A percentile compares a stretch with the other conserved stretches of the same genome.
Conservation (phyloP, 2,888 invertebrate species). For the Ellobium chinense region DNA sequence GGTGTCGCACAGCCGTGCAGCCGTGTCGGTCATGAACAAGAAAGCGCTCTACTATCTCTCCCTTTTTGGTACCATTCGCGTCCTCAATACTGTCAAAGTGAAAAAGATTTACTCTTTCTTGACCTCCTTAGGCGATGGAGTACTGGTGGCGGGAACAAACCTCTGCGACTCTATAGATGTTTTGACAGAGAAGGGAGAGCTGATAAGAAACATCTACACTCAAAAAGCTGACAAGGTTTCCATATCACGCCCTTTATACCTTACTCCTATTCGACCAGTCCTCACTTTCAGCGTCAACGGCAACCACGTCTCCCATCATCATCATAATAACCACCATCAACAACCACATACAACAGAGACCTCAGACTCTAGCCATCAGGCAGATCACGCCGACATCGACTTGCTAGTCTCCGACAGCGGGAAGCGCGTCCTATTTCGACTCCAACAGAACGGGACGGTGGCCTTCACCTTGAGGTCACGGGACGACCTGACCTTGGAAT, state of each 20-base stretch:
- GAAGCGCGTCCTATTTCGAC: constrained; percentile 37
- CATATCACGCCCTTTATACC: constrained; percentile 48
- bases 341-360: background rate
- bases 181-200: constrained; percentile 41
- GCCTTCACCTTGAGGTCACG: constrained; percentile 47
- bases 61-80: constrained; percentile 44
- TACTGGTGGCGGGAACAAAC: constrained; percentile 47
- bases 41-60: constrained; percentile 48
- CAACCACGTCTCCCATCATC: background rate
- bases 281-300: background rate
- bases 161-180: constrained; percentile 51
- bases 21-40: constrained; percentile 50
- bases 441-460: constrained; percentile 36
- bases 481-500: constrained; percentile 39
- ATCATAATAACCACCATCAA: background rate
- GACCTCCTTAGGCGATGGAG: constrained; percentile 23
- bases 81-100: constrained; percentile 39
- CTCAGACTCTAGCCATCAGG: background rate
- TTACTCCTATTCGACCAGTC: constrained; percentile 6
- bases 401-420: constrained; percentile 51
- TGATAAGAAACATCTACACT: constrained; percentile 37
- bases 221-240: constrained; percentile 45
- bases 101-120: constrained; percentile 46
- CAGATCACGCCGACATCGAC: too few relatives aligned
- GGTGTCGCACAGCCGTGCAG: constrained; percentile 50